phyloP scores from a whole-genome alignment of 1,140 invertebrate genomes.

The Drosophila eugracilis region DNA sequence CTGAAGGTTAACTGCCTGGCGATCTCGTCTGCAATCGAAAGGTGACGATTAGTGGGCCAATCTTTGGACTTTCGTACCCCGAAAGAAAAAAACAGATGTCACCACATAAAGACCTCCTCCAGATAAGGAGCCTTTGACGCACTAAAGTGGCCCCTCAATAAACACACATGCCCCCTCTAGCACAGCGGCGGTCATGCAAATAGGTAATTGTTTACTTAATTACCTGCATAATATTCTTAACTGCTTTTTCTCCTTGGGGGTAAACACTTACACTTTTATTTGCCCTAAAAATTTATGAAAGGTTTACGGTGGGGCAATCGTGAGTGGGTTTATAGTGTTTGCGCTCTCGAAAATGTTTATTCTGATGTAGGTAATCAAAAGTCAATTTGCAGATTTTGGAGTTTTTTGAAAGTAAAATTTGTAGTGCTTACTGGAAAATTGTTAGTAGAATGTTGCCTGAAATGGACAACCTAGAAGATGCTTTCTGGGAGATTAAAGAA shows the following conservation, averaged over 20 bases:
- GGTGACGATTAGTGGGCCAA: slow-evolving; percentile 11
- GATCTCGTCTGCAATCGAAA: slow-evolving; percentile 89
- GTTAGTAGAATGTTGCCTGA: no score
- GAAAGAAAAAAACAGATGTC: slow-evolving; percentile 7
- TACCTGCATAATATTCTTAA: background rate
- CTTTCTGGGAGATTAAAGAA: no score
- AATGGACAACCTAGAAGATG: no score
- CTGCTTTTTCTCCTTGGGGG: background rate
- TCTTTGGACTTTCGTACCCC: slow-evolving; percentile 46
- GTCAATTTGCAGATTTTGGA: no score
- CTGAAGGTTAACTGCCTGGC: slow-evolving; percentile 88
- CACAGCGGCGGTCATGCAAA: slow-evolving; percentile 6
- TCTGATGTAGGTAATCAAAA: no score
- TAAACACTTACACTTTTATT: background rate
- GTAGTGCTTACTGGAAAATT: no score
- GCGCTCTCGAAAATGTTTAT: no score
- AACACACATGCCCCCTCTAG: slow-evolving; percentile 7
- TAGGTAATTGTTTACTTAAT: slow-evolving; percentile 14
- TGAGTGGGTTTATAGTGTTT: background rate
- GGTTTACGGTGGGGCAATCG: background rate
- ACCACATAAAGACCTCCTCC: slow-evolving; percentile 1
- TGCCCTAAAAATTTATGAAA: slow-evolving; percentile 10
- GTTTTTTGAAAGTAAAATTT: no score
- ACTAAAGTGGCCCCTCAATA: slow-evolving; percentile 31
- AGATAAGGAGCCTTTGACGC: slow-evolving; percentile 34